These are phyloP conservation scores for Calameuta idolon DNA, from an alignment of 2,888 invertebrate species.

Conservation along the genomic window DNA sequence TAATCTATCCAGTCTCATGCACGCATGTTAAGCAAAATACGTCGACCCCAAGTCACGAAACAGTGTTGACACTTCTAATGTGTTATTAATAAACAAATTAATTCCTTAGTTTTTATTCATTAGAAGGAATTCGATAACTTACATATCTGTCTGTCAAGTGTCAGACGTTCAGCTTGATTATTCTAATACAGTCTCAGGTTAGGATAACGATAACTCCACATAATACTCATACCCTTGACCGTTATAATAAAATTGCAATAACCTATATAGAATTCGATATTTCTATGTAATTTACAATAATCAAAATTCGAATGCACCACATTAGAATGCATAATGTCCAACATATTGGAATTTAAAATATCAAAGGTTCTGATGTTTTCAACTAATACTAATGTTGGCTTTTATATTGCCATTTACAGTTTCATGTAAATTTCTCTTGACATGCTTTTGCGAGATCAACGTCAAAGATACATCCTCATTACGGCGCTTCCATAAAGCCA, in stretches of 20 bases:
- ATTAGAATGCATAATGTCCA: neutral
- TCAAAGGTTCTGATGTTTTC: neutral
- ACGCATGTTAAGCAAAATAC: neutral
- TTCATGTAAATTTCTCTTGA: neutral
- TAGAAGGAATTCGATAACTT: neutral
- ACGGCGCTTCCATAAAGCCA: neutral
- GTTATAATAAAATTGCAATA: neutral
- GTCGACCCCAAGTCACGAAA: neutral
- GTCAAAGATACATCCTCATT: neutral
- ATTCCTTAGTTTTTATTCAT: neutral
- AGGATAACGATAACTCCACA: neutral
- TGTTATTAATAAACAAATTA: neutral
- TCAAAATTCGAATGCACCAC: neutral
- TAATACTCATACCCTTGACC: neutral
- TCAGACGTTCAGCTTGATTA: neutral
- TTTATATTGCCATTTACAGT: neutral
- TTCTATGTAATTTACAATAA: neutral
- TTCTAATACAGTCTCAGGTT: neutral
- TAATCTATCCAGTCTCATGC: neutral
- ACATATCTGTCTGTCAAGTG: neutral
- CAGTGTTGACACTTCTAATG: neutral
- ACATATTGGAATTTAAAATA: neutral
- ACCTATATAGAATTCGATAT: neutral
- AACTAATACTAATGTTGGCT: neutral
- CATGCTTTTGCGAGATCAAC: neutral